phyloP scores from a whole-genome alignment of 2,113 vertebrate genomes.

The Festucalex cinctus region DNA sequence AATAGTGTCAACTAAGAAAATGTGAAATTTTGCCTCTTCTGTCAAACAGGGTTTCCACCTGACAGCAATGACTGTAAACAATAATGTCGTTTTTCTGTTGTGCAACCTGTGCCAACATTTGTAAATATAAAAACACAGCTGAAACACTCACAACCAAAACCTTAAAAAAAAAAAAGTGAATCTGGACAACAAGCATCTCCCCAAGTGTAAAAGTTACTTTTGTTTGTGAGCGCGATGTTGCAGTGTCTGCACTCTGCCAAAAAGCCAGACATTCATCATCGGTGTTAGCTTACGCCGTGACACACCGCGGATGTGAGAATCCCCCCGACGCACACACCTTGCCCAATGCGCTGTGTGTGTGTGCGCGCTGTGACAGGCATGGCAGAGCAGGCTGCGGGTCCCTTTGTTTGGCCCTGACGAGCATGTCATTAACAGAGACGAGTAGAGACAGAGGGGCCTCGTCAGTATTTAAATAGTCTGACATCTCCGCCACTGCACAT shows the following conservation, averaged over 20 bases:
- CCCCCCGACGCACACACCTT: constrained; percentile 69
- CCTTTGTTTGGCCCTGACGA: constrained; percentile 95
- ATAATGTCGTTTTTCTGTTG: background rate
- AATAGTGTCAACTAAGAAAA: background rate
- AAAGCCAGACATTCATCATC: constrained; percentile 46
- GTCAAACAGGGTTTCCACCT: too few species aligned
- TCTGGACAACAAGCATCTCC: background rate
- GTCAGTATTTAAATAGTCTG: constrained; percentile 97
- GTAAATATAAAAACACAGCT: background rate
- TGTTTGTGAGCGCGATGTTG: constrained; percentile 55
- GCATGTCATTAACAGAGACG: constrained; percentile 79
- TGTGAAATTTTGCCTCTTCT: background rate
- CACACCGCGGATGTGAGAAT: constrained; percentile 38
- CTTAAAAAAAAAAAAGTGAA: background rate
- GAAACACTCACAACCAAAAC: background rate
- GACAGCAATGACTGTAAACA: background rate
- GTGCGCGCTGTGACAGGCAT: constrained; percentile 78
- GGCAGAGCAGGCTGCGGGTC: constrained; percentile 77
- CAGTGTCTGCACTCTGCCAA: constrained; percentile 34
- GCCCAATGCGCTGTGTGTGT: constrained; percentile 55
- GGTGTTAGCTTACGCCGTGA: constrained; percentile 63
- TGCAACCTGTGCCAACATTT: background rate
- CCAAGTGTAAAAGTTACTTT: constrained; percentile 18
- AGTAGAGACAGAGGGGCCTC: constrained; percentile 84
- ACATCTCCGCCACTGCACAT: constrained; percentile 66